Percentiles rank a stretch among this genome's conserved stretches.
These are phyloP conservation scores for Lepus oiostolus DNA, from an alignment of 2,797 vertebrate species.

Conservation along the genomic window DNA sequence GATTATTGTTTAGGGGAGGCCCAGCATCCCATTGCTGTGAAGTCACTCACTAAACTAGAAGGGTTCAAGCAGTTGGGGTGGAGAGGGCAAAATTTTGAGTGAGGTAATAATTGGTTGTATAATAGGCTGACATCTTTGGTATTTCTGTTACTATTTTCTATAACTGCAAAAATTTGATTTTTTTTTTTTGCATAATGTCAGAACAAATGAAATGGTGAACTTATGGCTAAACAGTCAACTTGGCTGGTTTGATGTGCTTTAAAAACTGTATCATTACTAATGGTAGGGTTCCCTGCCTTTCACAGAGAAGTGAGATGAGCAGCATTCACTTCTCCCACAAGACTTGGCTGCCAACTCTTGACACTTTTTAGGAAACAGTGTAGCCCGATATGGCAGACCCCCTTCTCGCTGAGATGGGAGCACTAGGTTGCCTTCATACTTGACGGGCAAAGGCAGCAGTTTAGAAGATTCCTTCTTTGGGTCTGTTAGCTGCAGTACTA, in stretches of 20 bases:
- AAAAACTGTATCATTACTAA: slow-evolving; percentile 4
- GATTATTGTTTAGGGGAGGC: not conserved
- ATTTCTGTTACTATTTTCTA: slow-evolving; percentile 38
- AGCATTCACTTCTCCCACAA: not conserved
- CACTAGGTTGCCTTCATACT: not conserved
- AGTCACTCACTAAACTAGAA: not conserved
- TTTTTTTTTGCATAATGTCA: slow-evolving; percentile 1
- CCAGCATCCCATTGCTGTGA: slow-evolving; percentile 12
- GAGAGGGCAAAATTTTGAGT: not conserved
- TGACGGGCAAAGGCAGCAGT: not conserved
- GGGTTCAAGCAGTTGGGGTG: not conserved
- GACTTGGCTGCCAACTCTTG: not conserved
- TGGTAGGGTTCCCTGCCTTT: not conserved
- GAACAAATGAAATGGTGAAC: not conserved
- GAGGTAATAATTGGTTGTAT: not conserved
- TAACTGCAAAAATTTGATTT: not conserved
- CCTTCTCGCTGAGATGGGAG: not conserved
- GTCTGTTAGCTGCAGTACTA: not conserved
- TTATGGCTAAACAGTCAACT: not conserved
- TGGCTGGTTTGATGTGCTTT: slow-evolving; percentile 3
- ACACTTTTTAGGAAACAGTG: not conserved
- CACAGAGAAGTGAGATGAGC: not conserved
- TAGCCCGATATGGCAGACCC: not conserved
- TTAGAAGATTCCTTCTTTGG: not conserved
- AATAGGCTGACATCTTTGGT: not conserved